Conservation (phyloP, 2,113 vertebrate genomes). For the Caranx melampygus region DNA sequence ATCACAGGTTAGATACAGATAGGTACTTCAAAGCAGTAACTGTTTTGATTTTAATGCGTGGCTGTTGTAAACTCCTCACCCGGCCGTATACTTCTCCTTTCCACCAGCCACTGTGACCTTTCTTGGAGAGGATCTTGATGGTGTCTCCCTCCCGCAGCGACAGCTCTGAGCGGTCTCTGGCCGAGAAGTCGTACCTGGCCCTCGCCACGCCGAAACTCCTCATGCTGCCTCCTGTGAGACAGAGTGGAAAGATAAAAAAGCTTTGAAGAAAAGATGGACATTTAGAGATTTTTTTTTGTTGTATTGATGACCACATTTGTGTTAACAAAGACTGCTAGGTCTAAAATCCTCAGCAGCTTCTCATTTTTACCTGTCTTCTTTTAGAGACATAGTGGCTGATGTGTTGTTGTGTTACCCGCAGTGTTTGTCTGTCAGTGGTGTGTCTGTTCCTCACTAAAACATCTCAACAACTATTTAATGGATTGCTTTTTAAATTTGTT, state of each 20-base stretch:
- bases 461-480: too few species aligned
- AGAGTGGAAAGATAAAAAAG: not conserved
- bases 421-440: too few species aligned
- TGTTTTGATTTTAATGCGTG: not conserved
- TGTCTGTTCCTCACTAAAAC: too few species aligned
- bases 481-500: not conserved
- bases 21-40: fast-evolving
- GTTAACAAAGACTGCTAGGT: too few species aligned
- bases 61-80: constrained; percentile 78
- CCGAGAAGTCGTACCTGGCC: constrained; percentile 93
- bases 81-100: constrained; percentile 94
- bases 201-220: constrained; percentile 87
- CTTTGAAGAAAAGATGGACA: not conserved
- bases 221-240: constrained; percentile 79
- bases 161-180: constrained; percentile 91
- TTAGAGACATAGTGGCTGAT: too few species aligned
- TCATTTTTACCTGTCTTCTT: too few species aligned
- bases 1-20: not conserved
- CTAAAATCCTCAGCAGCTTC: too few species aligned
- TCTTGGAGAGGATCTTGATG: constrained; percentile 93
- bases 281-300: not conserved
- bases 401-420: too few species aligned
- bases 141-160: constrained; percentile 91
- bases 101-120: constrained; percentile 93
- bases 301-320: not conserved